phyloP scores from a whole-genome alignment of 2,888 invertebrate species.

The Globia sparganii region DNA sequence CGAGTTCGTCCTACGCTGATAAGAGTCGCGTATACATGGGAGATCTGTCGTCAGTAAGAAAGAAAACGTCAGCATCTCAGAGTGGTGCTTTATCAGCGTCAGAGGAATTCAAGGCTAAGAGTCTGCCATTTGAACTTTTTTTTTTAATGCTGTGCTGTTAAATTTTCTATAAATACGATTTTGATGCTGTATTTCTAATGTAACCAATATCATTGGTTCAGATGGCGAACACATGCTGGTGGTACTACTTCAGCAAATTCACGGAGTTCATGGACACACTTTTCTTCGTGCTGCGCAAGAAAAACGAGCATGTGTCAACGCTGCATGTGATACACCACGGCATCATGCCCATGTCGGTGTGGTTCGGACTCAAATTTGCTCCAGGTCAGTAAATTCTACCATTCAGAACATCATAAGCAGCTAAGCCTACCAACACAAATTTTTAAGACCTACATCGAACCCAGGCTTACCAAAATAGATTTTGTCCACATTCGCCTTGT shows the following conservation, averaged over 20 bases:
- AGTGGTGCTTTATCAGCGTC: not conserved
- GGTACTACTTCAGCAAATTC: conserved; percentile 99
- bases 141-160: not conserved
- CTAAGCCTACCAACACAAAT: not conserved
- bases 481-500: not conserved
- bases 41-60: not conserved
- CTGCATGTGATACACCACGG: conserved; percentile 99
- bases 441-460: not conserved
- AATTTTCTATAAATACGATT: not conserved
- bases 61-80: not conserved
- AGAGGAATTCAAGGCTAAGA: not conserved
- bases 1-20: not conserved
- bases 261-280: conserved; percentile 99
- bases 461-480: not conserved
- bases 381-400: conserved; percentile 91
- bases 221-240: conserved; percentile 98
- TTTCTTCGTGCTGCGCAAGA: conserved; percentile 98
- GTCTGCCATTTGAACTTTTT: not conserved
- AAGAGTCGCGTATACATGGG: not conserved
- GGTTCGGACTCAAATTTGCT: conserved; percentile 98
- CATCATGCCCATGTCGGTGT: conserved; percentile 98
- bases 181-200: conserved; percentile 8
- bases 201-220: conserved; percentile 72
- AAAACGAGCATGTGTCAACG: conserved; percentile 97
- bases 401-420: not conserved